A percentile compares a stretch with the other conserved stretches of the same genome.
These are phyloP conservation scores for Smithornis capensis DNA, from an alignment of 2,113 vertebrate genomes.

Conservation along the genomic window DNA sequence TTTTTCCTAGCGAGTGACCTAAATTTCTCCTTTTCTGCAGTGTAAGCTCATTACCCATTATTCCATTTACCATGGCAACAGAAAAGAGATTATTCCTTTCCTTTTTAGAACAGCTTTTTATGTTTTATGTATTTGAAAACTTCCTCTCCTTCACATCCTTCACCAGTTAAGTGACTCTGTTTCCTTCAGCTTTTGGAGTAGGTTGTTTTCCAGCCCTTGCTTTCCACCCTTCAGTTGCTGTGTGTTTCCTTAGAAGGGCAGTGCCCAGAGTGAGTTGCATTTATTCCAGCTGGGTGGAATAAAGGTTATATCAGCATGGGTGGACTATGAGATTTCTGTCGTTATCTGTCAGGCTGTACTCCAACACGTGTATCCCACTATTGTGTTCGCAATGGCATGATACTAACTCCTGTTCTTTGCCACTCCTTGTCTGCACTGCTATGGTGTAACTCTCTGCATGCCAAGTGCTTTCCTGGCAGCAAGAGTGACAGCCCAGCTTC, in stretches of 20 bases:
- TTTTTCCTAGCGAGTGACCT: conserved; percentile 39
- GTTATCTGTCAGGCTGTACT: not conserved
- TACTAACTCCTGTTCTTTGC: not conserved
- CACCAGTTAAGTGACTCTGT: not conserved
- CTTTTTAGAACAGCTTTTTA: conserved; percentile 9
- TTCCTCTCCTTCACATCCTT: conserved; percentile 14
- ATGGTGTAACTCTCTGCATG: not conserved
- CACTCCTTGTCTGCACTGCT: not conserved
- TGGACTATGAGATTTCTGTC: not conserved
- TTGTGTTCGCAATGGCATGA: not conserved
- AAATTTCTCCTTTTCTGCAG: conserved; percentile 23
- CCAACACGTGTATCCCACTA: not conserved
- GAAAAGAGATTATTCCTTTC: conserved; percentile 52
- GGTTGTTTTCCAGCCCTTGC: not conserved
- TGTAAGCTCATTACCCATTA: conserved; percentile 48
- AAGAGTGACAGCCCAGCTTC: not conserved
- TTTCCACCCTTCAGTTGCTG: not conserved
- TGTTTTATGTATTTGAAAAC: conserved; percentile 8
- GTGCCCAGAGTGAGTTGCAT: not conserved
- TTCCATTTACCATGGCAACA: conserved; percentile 50
- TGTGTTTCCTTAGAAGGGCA: not conserved
- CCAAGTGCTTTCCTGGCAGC: not conserved
- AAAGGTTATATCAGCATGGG: not conserved
- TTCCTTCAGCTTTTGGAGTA: not conserved
- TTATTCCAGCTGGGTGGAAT: not conserved